Evolutionary conservation across 2,888 invertebrate genomes (phyloP), one percentile per base, ranked within the genome.

Genomic region (Creontiades dilutus): DNA sequence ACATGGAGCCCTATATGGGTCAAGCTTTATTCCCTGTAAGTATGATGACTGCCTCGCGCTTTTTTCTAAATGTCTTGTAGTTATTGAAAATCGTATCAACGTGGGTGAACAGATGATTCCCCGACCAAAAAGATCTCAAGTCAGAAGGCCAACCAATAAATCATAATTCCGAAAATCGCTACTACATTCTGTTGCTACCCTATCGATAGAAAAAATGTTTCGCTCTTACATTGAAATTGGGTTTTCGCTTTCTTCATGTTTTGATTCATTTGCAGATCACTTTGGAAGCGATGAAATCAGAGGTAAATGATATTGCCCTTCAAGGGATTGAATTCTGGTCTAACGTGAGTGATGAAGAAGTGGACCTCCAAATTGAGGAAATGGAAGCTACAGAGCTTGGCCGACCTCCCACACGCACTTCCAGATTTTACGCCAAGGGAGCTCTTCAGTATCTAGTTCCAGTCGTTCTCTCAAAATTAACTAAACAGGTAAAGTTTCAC

Each of bases 261-360:
- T 52, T 86, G 89, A 61, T 90, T 89, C 52, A 48, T 91, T 37
- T 93, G 48, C 92, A 96, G 95, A 99, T 99, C 90, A 99, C 99
- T 12, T 94, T 99, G 93, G 98, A 99, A 94, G 99, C 99, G 13
- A 99, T 99, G 98, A 98, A 98, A 93, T 98, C 98, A 23, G 98
- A 98, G 91, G 96, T 97, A 91, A 99, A 99, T 94, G 99, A 99
- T 92, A 97, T 99, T 88, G 97, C 98, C 23, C 95, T 99, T 90
- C 99, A 99, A 94, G 99, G 99, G 92, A 99, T 99, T 93, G 99
- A 99, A 94, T 99, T 99, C 94, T 99, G 99, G 99, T 99, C 92
- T 11, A 99, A 99, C 92, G 99, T 99, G 0, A 99, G 99, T 93
- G 99, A 99, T 94, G 99, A 99, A 94, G 99, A 99, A 94, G 98